Base-by-base conservation (phyloP, 1,140 invertebrate species). In the Drosophila santomea region DNA sequence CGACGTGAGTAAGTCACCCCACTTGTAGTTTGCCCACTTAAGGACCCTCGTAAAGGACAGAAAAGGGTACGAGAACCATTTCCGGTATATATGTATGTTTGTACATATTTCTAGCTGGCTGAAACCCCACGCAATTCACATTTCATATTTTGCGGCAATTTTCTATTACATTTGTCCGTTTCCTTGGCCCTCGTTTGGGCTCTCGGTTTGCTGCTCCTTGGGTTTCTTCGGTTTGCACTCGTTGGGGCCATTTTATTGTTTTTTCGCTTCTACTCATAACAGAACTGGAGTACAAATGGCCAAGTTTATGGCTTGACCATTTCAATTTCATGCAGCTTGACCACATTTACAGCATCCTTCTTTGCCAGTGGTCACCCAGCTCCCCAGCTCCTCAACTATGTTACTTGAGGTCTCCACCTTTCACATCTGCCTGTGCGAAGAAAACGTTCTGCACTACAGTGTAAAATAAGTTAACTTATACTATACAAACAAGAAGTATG, bases 291-390 rank as follows among this genome's bases (percentile, higher is more conserved):
- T 86, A 86, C 78, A 86, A 86, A 88, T 86, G 82, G 82, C 71
- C 83, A 86, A 82, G 75, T 86, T 86, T 86, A 86, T 88, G 83
- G 75, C 67, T 78, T 62, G 82, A 63, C 79, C 83, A 88, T 86
- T 86, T 86, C 83, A 86, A 86, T 86, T 86, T 86, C 76, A 86
- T 88, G 83, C 83, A 86, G 79, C 82, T 86, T 86, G 82, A 86
- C 82, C 82, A 74, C 81, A 85, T 71, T 77, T 74, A 77, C 77
- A 76, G 69, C 69, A 66, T 47, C 71, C 50, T 73, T 47, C 14
- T 36, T 15, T 25, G n/a, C 58, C 44, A 15, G n/a, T 8, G 41
- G 7, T 12, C n/a, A 38, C 14, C 14, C 14, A 14, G 20, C 20
- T 20, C 20, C 2, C 54, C 15, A 35, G 15, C 43, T 39, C 23